Conservation (phyloP, 2,888 invertebrate species). For the Dicyrtomina minuta region DNA sequence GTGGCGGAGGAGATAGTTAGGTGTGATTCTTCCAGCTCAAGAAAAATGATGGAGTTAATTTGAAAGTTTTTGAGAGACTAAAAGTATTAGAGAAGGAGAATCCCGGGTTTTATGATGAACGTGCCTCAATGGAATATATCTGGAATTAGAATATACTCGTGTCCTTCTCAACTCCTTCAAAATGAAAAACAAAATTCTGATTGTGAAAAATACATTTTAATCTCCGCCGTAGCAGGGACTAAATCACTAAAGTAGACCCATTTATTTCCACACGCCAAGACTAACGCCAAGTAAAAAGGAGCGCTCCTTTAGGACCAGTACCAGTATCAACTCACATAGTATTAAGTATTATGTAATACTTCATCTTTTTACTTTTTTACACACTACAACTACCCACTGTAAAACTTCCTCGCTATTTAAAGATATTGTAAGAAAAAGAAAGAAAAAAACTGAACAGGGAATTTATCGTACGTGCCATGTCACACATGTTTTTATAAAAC, state of each 20-base stretch:
- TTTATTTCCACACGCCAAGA: conserved; percentile 22
- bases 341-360: too few species aligned
- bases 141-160: conserved; percentile 43
- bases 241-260: conserved; percentile 17
- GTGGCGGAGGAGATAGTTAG: not conserved
- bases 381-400: too few species aligned
- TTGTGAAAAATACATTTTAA: conserved; percentile 53
- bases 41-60: conserved; percentile 53
- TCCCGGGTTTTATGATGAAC: conserved; percentile 48
- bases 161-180: conserved; percentile 17
- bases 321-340: too few species aligned
- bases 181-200: conserved; percentile 29
- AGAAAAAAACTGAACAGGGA: too few species aligned
- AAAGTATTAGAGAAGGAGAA: conserved; percentile 47
- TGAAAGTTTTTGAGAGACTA: conserved; percentile 52
- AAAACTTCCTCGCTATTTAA: too few species aligned
- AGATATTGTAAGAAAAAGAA: too few species aligned
- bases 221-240: conserved; percentile 48
- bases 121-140: conserved; percentile 52
- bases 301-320: too few species aligned
- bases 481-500: too few species aligned
- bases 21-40: conserved; percentile 22
- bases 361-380: too few species aligned
- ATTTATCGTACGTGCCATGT: too few species aligned
- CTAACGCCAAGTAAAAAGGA: too few species aligned